Evolutionary conservation across 2,797 vertebrate species (phyloP).

Genomic region (Oophaga sylvatica): DNA sequence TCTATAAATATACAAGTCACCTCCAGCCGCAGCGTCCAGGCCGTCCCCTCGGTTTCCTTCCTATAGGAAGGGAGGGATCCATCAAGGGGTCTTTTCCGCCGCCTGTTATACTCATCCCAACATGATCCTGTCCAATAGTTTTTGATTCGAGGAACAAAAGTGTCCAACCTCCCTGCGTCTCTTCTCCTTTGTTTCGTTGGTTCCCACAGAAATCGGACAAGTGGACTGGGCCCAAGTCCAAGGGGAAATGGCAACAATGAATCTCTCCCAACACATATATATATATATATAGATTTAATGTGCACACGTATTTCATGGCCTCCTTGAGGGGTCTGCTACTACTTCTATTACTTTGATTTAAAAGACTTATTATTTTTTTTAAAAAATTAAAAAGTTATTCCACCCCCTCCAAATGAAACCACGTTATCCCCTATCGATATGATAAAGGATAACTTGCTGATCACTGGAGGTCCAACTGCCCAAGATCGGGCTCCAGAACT

Average conservation of each 20-base stretch:
- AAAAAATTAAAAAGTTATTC: too few relatives aligned
- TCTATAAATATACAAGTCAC: slow-evolving; percentile 35
- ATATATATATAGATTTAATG: slow-evolving; percentile 13
- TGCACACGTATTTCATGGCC: background rate
- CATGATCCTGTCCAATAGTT: slow-evolving; percentile 48
- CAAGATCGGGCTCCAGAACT: too few relatives aligned
- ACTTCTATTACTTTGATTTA: background rate
- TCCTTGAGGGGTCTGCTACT: background rate
- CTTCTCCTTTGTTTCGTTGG: slow-evolving; percentile 68
- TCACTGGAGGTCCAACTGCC: too few relatives aligned
- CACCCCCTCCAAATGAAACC: too few relatives aligned
- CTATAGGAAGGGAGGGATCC: slow-evolving; percentile 59
- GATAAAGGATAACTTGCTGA: too few relatives aligned
- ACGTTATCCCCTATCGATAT: too few relatives aligned
- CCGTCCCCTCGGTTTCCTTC: slow-evolving; percentile 52
- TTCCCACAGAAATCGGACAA: slow-evolving; percentile 78
- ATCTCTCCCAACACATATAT: slow-evolving; percentile 9
- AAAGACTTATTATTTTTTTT: background rate
- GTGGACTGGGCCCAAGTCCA: slow-evolving; percentile 63
- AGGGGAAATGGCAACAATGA: slow-evolving; percentile 64
- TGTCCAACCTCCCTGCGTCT: slow-evolving; percentile 67
- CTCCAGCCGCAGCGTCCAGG: background rate
- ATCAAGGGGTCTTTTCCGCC: slow-evolving; percentile 27
- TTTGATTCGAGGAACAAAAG: slow-evolving; percentile 66
- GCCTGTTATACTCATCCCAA: slow-evolving; percentile 14